Evolutionary conservation across 1,140 invertebrate genomes (phyloP).

Genomic region (Zaprionus gabonicus): DNA sequence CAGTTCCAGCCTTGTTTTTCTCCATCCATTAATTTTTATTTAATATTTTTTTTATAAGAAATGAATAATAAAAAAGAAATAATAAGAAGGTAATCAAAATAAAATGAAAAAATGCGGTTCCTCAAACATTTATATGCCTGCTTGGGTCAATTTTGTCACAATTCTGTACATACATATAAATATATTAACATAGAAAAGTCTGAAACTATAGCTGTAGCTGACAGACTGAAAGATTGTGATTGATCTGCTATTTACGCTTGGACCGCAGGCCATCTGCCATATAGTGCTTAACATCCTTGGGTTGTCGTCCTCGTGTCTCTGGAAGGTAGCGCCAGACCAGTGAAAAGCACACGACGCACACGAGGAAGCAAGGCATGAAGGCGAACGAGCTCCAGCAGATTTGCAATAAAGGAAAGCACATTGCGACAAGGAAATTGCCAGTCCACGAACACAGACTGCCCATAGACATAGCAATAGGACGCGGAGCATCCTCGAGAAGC

Average conservation of each 20-base stretch:
- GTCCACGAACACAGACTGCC: slow-evolving; percentile 95
- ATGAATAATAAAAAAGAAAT: not conserved
- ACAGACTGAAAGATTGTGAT: no score
- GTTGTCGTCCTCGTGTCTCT: slow-evolving; percentile 88
- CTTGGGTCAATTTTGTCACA: no score
- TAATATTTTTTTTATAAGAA: not conserved
- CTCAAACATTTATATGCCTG: no score
- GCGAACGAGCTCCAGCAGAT: slow-evolving; percentile 87
- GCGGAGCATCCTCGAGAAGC: slow-evolving; percentile 93
- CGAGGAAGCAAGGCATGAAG: slow-evolving; percentile 88
- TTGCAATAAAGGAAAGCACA: slow-evolving; percentile 90
- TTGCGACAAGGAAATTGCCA: slow-evolving; percentile 93
- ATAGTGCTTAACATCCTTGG: slow-evolving; percentile 86
- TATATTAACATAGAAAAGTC: no score
- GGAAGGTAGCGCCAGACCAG: slow-evolving; percentile 89
- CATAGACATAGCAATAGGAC: slow-evolving; percentile 93
- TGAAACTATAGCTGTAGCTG: no score
- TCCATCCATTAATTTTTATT: slow-evolving; percentile 9
- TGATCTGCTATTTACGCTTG: slow-evolving; percentile 6
- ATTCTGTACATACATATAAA: no score
- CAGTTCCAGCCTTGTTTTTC: slow-evolving; percentile 29
- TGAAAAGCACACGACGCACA: slow-evolving; percentile 86
- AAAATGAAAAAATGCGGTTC: no score
- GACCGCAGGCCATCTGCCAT: slow-evolving; percentile 85
- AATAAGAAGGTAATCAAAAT: no score